A percentile compares a stretch with the other conserved stretches of the same genome.
phyloP scores from a whole-genome alignment of 2,888 invertebrate genomes.

The Autographa gamma region DNA sequence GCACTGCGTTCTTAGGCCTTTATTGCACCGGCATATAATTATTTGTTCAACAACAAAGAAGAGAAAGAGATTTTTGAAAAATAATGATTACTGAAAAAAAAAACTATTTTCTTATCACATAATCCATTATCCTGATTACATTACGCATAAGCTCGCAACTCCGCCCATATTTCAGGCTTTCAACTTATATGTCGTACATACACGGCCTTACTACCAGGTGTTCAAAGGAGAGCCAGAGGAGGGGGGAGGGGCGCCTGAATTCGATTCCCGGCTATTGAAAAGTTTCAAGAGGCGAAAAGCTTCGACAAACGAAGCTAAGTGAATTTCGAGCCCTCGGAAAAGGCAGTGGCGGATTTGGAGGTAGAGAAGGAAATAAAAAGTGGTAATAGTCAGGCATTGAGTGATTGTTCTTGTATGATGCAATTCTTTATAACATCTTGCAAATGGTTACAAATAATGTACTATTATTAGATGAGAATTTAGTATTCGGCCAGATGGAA shows the following conservation, averaged over 20 bases:
- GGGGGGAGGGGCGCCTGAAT: slow-evolving; percentile 73
- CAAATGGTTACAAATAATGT: no score
- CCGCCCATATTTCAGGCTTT: slow-evolving; percentile 37
- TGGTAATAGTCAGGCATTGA: not conserved
- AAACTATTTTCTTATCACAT: slow-evolving; percentile 6
- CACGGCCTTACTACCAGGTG: slow-evolving; percentile 69
- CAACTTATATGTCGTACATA: slow-evolving; percentile 63
- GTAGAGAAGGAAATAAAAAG: not conserved
- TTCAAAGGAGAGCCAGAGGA: slow-evolving; percentile 61
- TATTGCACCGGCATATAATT: no score
- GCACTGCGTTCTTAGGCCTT: no score
- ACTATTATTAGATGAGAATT: no score
- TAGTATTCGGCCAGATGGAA: no score
- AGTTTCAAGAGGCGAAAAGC: slow-evolving; percentile 89
- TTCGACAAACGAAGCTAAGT: slow-evolving; percentile 90
- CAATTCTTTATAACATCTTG: no score
- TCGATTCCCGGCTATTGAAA: slow-evolving; percentile 89
- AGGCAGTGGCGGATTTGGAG: slow-evolving; percentile 61
- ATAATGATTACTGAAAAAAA: no score
- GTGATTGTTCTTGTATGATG: no score
- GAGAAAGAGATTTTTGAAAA: no score
- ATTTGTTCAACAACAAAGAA: no score
- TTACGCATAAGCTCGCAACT: slow-evolving; percentile 24
- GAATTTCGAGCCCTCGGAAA: slow-evolving; percentile 87
- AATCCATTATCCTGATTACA: slow-evolving; percentile 10